These are phyloP conservation scores for Cremastobaeus sp. DNA, from an alignment of 2,888 invertebrate genomes.

Conservation along the genomic window DNA sequence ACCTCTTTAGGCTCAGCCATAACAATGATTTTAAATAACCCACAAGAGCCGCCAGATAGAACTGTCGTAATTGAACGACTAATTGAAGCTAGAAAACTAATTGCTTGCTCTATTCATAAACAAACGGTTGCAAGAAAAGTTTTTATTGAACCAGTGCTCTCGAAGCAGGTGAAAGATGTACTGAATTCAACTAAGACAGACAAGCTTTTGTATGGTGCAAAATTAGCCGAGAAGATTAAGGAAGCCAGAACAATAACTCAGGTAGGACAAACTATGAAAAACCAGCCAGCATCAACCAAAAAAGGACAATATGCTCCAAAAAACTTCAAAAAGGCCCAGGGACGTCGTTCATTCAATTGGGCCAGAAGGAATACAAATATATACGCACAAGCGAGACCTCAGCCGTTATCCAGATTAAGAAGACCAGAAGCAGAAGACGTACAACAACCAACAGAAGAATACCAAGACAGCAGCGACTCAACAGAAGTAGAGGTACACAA, in stretches of 20 bases:
- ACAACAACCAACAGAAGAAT: neutral
- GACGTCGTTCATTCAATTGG: constrained; percentile 13
- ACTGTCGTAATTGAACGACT: constrained; percentile 4
- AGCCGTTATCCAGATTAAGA: constrained; percentile 2
- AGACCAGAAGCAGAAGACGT: neutral
- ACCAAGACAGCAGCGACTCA: neutral
- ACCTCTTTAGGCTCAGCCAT: constrained; percentile 16
- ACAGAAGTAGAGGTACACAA: constrained; percentile 21
- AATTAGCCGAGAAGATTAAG: constrained; percentile 19
- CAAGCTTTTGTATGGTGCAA: constrained; percentile 13
- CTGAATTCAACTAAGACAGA: constrained; percentile 16
- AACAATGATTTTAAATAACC: neutral
- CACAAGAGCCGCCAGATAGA: constrained; percentile 3
- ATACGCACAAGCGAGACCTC: constrained; percentile 11
- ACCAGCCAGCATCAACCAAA: neutral
- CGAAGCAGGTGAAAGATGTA: constrained; percentile 16
- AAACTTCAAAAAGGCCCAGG: constrained; percentile 20
- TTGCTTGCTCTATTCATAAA: neutral
- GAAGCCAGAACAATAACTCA: constrained; percentile 17
- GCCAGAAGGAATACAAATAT: constrained; percentile 3
- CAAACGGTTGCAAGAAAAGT: constrained; percentile 5
- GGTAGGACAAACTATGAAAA: constrained; percentile 7
- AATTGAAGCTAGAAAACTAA: constrained; percentile 17
- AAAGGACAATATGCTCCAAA: neutral
- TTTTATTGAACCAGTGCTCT: constrained; percentile 8